Percentiles rank a stretch among this genome's conserved stretches.
Conservation (phyloP, 2,797 vertebrate species). For the Avahi laniger region DNA sequence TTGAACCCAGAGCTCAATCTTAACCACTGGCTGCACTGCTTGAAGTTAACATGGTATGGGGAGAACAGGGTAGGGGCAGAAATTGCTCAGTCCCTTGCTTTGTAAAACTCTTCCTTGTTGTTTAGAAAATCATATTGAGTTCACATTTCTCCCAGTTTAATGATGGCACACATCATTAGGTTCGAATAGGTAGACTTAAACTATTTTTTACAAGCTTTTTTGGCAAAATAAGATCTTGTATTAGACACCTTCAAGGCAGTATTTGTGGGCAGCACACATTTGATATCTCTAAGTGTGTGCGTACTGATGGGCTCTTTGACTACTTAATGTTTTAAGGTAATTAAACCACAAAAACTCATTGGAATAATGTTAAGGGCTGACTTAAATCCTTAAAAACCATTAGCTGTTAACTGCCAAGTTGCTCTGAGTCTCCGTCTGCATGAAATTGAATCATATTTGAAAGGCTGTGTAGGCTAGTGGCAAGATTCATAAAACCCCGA, state of each 20-base stretch:
- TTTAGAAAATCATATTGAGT: slow-evolving; percentile 41
- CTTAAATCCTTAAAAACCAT: slow-evolving; percentile 79
- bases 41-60: background rate
- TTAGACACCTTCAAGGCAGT: slow-evolving; percentile 42
- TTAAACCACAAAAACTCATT: slow-evolving; percentile 77
- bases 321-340: slow-evolving; percentile 77
- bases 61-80: background rate
- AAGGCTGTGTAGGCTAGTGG: slow-evolving; percentile 64
- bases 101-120: slow-evolving; percentile 4
- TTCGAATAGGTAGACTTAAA: slow-evolving; percentile 59
- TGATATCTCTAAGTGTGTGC: slow-evolving; percentile 66
- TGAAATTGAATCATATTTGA: slow-evolving; percentile 77
- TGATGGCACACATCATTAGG: slow-evolving; percentile 61
- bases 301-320: slow-evolving; percentile 65
- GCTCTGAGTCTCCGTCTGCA: slow-evolving; percentile 67
- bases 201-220: slow-evolving; percentile 67
- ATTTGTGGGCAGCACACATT: background rate
- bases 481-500: slow-evolving; percentile 68
- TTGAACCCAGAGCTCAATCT: background rate
- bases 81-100: background rate
- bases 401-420: slow-evolving; percentile 80
- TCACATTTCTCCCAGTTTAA: slow-evolving; percentile 62
- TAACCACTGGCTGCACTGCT: background rate
- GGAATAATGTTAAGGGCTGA: slow-evolving; percentile 77
- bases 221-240: slow-evolving; percentile 59